Evolutionary conservation across 2,797 vertebrate species (phyloP), one percentile per base, ranked within the genome.

Genomic region (Bufotes viridis): DNA sequence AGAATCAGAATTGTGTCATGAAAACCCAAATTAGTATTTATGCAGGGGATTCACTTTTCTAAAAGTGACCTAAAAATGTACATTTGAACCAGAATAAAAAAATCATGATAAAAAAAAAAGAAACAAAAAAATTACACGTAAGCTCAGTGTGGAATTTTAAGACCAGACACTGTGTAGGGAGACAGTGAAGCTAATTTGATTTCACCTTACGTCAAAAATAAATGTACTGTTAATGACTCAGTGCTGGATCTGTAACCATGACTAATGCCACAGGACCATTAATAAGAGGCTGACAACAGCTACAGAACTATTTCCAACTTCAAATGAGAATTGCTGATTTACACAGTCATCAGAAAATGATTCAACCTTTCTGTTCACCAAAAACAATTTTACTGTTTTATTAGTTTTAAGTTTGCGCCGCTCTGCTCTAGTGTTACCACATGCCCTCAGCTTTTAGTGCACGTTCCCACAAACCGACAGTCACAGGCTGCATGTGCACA

Each of bases 141-240:
- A 69, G 26, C 89, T 91, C 85, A 92, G 78, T 76, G 90, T 94
- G 90, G 87, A 93, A 93, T 91, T 89, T 91, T 92, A 93, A 94
- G 91, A 91, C 93, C 92, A 93, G 92, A 91, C 78, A 91, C 72
- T 91, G 89, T 88, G 82, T 90, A 90, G 90, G 85, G 91, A 93
- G 91, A 92, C 89, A 92, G 90, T 95, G 95, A 95, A 93, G 94
- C 94, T 96, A 96, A 96, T 96, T 95, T 90, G 12, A 89, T 96
- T 96, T 96, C 92, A 94, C 94, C 97, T 97, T 94, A 94, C 94
- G 94, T 96, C 94, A 94, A 93, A 95, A 96, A 94, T 95, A 96
- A 96, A 96, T 96, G 93, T 88, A 92, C 93, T 93, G 93, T 91
- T 94, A 94, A 93, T 96, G 97, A 96, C 93, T 97, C 96, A 96